A percentile compares a stretch with the other conserved stretches of the same genome.
phyloP scores from a whole-genome alignment of 2,888 invertebrate species.

The Ectemnius lituratus region DNA sequence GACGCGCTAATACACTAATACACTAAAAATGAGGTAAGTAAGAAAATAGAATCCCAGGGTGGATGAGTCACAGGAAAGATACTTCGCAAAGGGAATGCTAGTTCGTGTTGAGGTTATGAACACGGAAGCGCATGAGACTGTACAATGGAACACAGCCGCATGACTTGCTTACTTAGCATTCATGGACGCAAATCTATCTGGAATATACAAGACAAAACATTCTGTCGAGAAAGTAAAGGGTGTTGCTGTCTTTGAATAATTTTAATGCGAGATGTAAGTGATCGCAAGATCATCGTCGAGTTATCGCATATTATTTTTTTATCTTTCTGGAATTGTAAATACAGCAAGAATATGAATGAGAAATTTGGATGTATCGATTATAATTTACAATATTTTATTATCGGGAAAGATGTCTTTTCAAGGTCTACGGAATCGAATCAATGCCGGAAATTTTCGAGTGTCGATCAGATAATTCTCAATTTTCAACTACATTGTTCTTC shows the following conservation, averaged over 20 bases:
- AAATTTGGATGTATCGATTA: no score
- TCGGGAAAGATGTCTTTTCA: no score
- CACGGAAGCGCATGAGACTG: background rate
- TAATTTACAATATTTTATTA: no score
- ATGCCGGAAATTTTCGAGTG: no score
- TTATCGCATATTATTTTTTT: background rate
- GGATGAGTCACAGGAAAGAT: background rate
- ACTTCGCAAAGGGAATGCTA: constrained; percentile 13
- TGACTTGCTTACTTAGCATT: constrained; percentile 5
- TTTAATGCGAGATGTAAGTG: no score
- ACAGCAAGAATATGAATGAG: no score
- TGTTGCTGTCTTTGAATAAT: background rate
- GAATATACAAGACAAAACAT: background rate
- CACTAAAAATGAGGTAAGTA: constrained; percentile 1
- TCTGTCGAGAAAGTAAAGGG: background rate
- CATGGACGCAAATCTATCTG: background rate
- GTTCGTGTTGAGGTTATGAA: background rate
- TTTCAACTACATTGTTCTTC: background rate
- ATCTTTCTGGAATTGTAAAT: no score
- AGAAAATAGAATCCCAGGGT: background rate
- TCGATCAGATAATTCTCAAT: background rate
- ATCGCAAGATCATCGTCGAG: no score
- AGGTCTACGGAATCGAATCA: no score
- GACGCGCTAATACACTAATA: constrained; percentile 1
- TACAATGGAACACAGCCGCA: background rate